Percentiles rank a stretch among this genome's conserved stretches.
Evolutionary conservation across 2,888 invertebrate species (phyloP).

Genomic region (Eudemis profundana): DNA sequence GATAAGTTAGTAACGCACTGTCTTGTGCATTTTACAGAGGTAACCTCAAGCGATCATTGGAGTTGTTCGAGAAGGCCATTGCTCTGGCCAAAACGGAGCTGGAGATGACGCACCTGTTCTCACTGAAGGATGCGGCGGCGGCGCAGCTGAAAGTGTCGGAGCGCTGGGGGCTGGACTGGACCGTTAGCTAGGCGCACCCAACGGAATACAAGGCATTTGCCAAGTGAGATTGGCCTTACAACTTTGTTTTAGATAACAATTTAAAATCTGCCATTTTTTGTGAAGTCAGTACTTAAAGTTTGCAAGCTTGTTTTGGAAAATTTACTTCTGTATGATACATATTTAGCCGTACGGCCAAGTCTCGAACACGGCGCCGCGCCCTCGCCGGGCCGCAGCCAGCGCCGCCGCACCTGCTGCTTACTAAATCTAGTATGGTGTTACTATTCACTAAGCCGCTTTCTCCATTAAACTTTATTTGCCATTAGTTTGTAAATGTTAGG

Average conservation of each 20-base stretch:
- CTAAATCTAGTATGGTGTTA: slow-evolving; percentile 40
- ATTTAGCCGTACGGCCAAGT: slow-evolving; percentile 23
- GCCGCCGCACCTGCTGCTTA: slow-evolving; percentile 16
- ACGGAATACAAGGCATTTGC: slow-evolving; percentile 40
- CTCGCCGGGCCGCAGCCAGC: neutral
- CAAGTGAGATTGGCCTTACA: slow-evolving; percentile 44
- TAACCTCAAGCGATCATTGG: slow-evolving; percentile 92
- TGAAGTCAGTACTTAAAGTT: slow-evolving; percentile 40
- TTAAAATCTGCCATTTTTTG: slow-evolving; percentile 33
- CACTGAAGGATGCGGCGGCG: slow-evolving; percentile 94
- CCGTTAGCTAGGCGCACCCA: slow-evolving; percentile 72
- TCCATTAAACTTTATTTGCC: slow-evolving; percentile 47
- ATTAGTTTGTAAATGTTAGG: slow-evolving; percentile 48
- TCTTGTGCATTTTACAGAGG: slow-evolving; percentile 87
- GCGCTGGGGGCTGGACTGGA: slow-evolving; percentile 88
- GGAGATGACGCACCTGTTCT: slow-evolving; percentile 96
- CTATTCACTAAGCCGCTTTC: slow-evolving; percentile 48
- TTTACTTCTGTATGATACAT: slow-evolving; percentile 29
- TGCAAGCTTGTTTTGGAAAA: slow-evolving; percentile 37
- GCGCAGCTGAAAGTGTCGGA: slow-evolving; percentile 94
- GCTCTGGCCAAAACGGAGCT: slow-evolving; percentile 93
- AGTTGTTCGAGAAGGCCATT: slow-evolving; percentile 95
- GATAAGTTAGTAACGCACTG: neutral
- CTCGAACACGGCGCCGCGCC: slow-evolving; percentile 2
- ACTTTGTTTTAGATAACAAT: slow-evolving; percentile 37